A percentile compares a stretch with the other conserved stretches of the same genome.
Conservation (phyloP, 1,140 invertebrate genomes). For the Lordiphosa stackelbergi region DNA sequence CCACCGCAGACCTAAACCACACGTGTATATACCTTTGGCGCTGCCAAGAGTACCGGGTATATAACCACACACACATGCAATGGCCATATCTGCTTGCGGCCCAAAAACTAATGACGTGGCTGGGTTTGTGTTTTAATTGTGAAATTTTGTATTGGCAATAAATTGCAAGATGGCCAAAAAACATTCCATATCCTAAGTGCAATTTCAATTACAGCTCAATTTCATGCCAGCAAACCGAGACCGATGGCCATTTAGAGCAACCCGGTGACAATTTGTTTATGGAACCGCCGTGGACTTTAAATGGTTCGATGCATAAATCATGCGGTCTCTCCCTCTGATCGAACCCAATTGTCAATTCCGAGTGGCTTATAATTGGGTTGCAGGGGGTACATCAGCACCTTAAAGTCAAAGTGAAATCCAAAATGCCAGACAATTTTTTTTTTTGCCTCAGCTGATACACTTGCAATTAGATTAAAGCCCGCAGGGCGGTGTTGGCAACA, state of each 20-base stretch:
- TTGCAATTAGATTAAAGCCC: constrained; percentile 64
- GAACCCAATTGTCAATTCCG: constrained; percentile 60
- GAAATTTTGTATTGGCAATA: constrained; percentile 61
- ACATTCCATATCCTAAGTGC: constrained; percentile 54
- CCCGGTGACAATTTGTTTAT: constrained; percentile 73
- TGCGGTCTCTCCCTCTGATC: constrained; percentile 46
- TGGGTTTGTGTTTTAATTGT: constrained; percentile 61
- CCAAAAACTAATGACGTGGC: constrained; percentile 70
- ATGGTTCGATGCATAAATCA: constrained; percentile 69
- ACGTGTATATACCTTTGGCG: no score
- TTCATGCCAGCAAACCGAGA: constrained; percentile 49
- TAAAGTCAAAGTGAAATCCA: constrained; percentile 14
- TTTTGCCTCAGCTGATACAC: constrained; percentile 46
- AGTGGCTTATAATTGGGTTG: constrained; percentile 60
- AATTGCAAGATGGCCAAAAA: constrained; percentile 71
- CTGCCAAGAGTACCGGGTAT: no score
- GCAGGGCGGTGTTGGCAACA: constrained; percentile 47
- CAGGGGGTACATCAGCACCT: constrained; percentile 25
- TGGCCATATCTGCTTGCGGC: constrained; percentile 60
- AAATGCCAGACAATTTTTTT: constrained; percentile 25
- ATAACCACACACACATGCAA: constrained; percentile 27
- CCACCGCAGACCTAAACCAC: no score
- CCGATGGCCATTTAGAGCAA: constrained; percentile 64
- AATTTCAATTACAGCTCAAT: constrained; percentile 74
- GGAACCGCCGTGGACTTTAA: constrained; percentile 68